Evolutionary conservation across 2,113 vertebrate genomes (phyloP).

Genomic region (Lagenorhynchus albirostris): DNA sequence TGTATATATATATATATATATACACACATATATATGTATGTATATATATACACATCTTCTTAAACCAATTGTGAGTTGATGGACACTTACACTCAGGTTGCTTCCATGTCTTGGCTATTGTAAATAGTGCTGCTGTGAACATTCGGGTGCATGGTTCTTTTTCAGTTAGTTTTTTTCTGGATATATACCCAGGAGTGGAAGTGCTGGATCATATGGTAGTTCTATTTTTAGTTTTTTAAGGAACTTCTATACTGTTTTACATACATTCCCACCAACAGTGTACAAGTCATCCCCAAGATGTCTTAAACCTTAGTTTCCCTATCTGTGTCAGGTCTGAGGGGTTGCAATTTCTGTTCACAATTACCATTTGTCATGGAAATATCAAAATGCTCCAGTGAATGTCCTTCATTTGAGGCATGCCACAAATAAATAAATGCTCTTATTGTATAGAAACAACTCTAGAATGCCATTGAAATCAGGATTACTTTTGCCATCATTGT

Average conservation of each 20-base stretch:
- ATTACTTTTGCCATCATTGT: not conserved
- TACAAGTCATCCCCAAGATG: not conserved
- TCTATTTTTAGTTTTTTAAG: not conserved
- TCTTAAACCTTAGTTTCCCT: not conserved
- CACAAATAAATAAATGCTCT: no score
- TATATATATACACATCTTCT: not conserved
- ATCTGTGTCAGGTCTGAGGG: not conserved
- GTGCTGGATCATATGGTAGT: not conserved
- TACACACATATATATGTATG: rapidly evolving
- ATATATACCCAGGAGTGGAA: not conserved
- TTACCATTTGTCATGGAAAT: not conserved
- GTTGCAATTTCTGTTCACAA: not conserved
- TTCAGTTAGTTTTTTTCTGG: not conserved
- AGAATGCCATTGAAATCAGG: not conserved
- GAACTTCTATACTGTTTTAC: not conserved
- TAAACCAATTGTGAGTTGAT: not conserved
- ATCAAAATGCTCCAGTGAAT: not conserved
- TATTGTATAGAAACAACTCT: not conserved
- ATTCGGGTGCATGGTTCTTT: not conserved
- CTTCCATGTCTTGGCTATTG: not conserved
- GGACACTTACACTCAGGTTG: not conserved
- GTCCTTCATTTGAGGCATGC: not conserved
- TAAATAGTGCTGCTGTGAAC: not conserved
- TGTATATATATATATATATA: not conserved
- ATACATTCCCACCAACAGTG: not conserved